Conservation (phyloP, 2,113 vertebrate genomes). For the Microcebus murinus region DNA sequence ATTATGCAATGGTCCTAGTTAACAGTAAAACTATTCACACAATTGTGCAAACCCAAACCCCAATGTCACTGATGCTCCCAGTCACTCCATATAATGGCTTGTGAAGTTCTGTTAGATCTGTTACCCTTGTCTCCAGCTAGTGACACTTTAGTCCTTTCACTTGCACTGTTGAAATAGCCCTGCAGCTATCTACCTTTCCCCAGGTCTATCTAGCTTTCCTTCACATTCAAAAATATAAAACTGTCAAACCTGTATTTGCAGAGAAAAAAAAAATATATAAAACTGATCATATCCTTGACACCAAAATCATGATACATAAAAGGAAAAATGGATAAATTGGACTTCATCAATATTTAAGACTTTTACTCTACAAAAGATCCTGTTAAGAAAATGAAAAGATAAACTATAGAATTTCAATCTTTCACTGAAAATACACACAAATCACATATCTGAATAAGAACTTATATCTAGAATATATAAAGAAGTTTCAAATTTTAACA, state of each 20-base stretch:
- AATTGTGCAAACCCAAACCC: background rate
- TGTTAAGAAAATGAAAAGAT: background rate
- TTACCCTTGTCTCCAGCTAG: background rate
- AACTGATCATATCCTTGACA: background rate
- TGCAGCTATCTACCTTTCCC: background rate
- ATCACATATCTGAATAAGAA: background rate
- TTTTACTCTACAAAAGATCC: background rate
- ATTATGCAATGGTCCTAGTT: background rate
- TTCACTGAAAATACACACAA: background rate
- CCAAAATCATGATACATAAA: background rate
- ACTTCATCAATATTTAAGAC: slow-evolving; percentile 20
- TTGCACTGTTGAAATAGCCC: background rate
- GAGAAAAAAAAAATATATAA: too few species aligned
- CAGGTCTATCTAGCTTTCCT: background rate
- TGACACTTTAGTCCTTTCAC: background rate
- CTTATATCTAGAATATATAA: background rate
- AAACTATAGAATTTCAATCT: background rate
- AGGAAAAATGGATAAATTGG: background rate
- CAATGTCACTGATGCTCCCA: background rate
- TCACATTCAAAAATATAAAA: background rate
- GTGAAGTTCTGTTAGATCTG: background rate
- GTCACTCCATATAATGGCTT: background rate
- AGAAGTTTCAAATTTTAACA: background rate
- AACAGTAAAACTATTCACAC: background rate
- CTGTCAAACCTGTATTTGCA: too few species aligned